Percentiles rank a stretch among this genome's conserved stretches.
Conservation (phyloP, 2,797 vertebrate genomes). For the Gobionotothen gibberifrons region DNA sequence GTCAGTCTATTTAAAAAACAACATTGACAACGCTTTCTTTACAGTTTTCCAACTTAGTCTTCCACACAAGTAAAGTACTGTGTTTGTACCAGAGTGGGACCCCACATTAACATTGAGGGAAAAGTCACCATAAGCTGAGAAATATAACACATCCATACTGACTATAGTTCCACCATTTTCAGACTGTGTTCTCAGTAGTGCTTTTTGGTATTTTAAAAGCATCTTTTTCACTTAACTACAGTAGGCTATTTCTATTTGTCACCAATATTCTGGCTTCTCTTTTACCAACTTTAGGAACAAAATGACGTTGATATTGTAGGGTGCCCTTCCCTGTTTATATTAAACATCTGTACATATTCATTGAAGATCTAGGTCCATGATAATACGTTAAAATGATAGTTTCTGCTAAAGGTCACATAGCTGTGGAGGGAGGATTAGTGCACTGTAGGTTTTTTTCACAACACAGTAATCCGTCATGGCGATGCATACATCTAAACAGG, state of each 20-base stretch:
- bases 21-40: not conserved
- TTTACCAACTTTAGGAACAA: slow-evolving; percentile 14
- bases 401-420: slow-evolving; percentile 61
- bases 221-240: slow-evolving; percentile 26
- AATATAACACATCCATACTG: slow-evolving; percentile 72
- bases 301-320: not conserved
- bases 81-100: slow-evolving; percentile 3
- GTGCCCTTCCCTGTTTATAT: not conserved
- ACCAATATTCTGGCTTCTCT: slow-evolving; percentile 2
- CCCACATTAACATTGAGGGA: slow-evolving; percentile 53
- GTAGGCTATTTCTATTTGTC: slow-evolving; percentile 20
- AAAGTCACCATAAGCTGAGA: slow-evolving; percentile 69
- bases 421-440: slow-evolving; percentile 59
- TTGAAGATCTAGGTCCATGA: not conserved
- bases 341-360: not conserved
- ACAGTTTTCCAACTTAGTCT: not conserved
- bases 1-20: not conserved
- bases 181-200: slow-evolving; percentile 32
- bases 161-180: slow-evolving; percentile 54
- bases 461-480: slow-evolving; percentile 66
- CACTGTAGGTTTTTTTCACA: slow-evolving; percentile 68
- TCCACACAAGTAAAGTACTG: slow-evolving; percentile 26
- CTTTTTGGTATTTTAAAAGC: slow-evolving; percentile 40
- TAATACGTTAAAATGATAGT: slow-evolving; percentile 20
- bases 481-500: slow-evolving; percentile 48